Evolutionary conservation across 2,113 vertebrate species (phyloP).

Genomic region (Progne subis): DNA sequence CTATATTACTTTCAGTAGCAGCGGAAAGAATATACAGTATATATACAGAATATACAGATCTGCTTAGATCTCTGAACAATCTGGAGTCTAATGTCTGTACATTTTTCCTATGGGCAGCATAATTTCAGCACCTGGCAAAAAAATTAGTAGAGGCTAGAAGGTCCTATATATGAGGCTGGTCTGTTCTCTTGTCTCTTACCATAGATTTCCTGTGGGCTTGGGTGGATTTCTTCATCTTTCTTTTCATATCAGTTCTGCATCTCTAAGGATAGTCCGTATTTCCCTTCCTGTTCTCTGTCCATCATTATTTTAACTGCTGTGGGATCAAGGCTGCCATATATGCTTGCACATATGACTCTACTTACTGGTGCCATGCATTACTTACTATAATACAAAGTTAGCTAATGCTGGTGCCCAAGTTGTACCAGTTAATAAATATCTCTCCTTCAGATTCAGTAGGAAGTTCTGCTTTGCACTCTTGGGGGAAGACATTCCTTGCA

Average conservation of each 20-base stretch:
- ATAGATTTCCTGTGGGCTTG: constrained; percentile 13
- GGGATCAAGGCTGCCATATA: not conserved
- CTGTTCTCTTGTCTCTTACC: not conserved
- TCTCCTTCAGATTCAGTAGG: not conserved
- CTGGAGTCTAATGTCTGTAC: not conserved
- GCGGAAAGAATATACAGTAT: not conserved
- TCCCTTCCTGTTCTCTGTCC: constrained; percentile 2
- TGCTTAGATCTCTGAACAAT: not conserved
- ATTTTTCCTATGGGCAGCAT: not conserved
- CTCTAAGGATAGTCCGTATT: not conserved
- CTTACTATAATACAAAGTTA: not conserved
- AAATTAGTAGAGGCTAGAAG: not conserved
- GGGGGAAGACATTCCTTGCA: constrained; percentile 50
- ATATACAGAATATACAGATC: too few species aligned
- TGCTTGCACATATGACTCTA: not conserved
- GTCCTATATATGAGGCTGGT: not conserved
- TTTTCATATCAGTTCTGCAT: not conserved
- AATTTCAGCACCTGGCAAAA: not conserved
- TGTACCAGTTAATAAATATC: not conserved
- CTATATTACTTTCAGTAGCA: not conserved
- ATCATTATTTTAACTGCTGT: not conserved
- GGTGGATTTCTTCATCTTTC: not conserved
- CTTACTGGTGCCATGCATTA: not conserved
- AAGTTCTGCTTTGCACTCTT: constrained; percentile 40
- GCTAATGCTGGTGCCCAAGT: not conserved